These are phyloP conservation scores for Siniperca scherzeri DNA, from an alignment of 2,797 vertebrate species.

Conservation along the genomic window DNA sequence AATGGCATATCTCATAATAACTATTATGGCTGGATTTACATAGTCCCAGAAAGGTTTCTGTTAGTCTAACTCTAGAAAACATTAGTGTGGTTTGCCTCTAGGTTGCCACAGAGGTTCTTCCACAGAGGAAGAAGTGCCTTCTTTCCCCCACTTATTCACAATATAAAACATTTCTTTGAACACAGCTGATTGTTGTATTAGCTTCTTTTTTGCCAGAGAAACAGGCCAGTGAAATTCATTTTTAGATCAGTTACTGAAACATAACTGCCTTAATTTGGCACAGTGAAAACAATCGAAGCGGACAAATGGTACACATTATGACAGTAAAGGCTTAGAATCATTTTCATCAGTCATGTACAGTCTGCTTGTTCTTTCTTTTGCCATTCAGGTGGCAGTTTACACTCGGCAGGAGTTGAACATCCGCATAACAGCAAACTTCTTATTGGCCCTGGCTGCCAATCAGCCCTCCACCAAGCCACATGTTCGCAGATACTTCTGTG, in stretches of 20 bases:
- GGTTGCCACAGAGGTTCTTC: no score
- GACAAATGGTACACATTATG: not conserved
- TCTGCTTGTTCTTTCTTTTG: not conserved
- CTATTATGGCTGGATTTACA: not conserved
- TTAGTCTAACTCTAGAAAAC: no score
- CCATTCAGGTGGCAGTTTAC: constrained; percentile 89
- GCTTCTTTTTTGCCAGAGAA: not conserved
- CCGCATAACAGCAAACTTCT: constrained; percentile 89
- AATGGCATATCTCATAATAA: not conserved
- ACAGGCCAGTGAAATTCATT: not conserved
- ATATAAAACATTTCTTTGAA: not conserved
- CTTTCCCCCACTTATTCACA: no score
- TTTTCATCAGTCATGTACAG: not conserved
- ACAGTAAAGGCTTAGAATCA: not conserved
- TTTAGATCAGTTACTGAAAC: not conserved
- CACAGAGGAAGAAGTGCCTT: no score
- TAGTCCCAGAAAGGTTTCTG: not conserved
- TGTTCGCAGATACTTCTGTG: constrained; percentile 90
- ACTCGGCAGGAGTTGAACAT: constrained; percentile 91
- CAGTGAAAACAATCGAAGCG: not conserved
- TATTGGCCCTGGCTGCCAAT: constrained; percentile 88
- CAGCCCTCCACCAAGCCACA: constrained; percentile 84
- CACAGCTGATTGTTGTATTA: not conserved
- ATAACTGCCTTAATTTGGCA: not conserved
- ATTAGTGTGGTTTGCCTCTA: no score